Conservation (phyloP, 2,113 vertebrate species). For the Tricholaema leucomelas region DNA sequence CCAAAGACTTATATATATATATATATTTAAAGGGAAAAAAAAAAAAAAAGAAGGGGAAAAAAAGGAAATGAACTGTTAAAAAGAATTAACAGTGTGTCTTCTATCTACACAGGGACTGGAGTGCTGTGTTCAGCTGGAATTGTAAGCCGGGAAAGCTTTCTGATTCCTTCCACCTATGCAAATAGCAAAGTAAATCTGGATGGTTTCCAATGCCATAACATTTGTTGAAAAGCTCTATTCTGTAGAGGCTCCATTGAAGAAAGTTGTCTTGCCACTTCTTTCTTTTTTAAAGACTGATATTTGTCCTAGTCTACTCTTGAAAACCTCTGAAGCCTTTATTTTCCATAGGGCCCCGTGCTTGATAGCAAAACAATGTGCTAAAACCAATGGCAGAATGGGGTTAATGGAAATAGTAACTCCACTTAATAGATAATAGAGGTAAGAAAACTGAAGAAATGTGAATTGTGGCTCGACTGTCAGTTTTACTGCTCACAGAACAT, state of each 20-base stretch:
- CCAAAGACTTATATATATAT: constrained; percentile 60
- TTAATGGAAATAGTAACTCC: not conserved
- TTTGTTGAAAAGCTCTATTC: not conserved
- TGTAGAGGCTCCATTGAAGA: not conserved
- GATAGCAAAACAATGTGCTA: not conserved
- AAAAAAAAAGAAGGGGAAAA: not conserved
- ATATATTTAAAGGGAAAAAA: too few species aligned
- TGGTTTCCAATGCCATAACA: not conserved
- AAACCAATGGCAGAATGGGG: not conserved
- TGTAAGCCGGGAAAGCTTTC: not conserved
- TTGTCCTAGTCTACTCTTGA: not conserved
- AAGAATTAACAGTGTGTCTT: not conserved
- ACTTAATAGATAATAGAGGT: not conserved
- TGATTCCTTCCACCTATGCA: constrained; percentile 56
- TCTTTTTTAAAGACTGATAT: not conserved
- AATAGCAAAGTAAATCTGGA: constrained; percentile 10
- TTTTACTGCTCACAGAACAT: not conserved
- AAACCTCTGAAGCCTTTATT: constrained; percentile 1
- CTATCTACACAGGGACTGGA: not conserved
- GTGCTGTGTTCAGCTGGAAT: not conserved
- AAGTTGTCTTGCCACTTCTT: constrained; percentile 19
- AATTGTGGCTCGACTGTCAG: not conserved
- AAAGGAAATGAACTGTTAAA: not conserved
- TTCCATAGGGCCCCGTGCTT: not conserved
- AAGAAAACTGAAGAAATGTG: not conserved